Conservation (phyloP, 2,888 invertebrate species). For the Elmis aenea region DNA sequence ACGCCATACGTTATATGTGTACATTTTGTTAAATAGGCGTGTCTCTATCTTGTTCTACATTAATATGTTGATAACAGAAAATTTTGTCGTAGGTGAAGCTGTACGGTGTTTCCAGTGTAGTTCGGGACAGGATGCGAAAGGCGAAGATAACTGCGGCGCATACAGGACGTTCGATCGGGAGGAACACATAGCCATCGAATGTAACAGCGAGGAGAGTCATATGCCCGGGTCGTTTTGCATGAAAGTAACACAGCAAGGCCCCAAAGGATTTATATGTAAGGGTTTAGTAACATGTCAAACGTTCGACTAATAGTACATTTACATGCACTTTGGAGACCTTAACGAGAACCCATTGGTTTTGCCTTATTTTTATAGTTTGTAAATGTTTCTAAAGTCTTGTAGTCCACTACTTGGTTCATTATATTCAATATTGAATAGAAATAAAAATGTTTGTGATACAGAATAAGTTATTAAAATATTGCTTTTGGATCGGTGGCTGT, state of each 20-base stretch:
- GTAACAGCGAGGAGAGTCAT: slow-evolving; percentile 88
- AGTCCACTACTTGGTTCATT: too few species aligned
- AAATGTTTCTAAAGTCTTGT: neutral
- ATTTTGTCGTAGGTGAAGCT: slow-evolving; percentile 51
- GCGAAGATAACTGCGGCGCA: slow-evolving; percentile 86
- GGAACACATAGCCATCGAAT: slow-evolving; percentile 86
- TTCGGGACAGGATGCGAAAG: slow-evolving; percentile 73
- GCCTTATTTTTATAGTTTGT: neutral
- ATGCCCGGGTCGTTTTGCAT: slow-evolving; percentile 96
- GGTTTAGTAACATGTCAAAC: too few species aligned
- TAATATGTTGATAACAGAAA: too few species aligned
- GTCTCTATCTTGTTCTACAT: neutral
- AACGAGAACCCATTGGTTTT: neutral
- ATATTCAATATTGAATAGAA: too few species aligned
- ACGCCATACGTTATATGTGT: neutral
- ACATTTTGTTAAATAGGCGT: neutral
- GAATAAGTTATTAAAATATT: too few species aligned
- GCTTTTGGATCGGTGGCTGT: too few species aligned
- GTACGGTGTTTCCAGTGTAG: slow-evolving; percentile 94
- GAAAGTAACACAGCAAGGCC: slow-evolving; percentile 91
- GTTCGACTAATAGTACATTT: neutral
- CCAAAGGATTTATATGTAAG: slow-evolving; percentile 92
- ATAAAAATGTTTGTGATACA: too few species aligned
- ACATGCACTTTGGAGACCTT: neutral
- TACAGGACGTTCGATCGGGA: slow-evolving; percentile 79